Conservation (phyloP, 2,888 invertebrate genomes). For the Lithosia quadra region DNA sequence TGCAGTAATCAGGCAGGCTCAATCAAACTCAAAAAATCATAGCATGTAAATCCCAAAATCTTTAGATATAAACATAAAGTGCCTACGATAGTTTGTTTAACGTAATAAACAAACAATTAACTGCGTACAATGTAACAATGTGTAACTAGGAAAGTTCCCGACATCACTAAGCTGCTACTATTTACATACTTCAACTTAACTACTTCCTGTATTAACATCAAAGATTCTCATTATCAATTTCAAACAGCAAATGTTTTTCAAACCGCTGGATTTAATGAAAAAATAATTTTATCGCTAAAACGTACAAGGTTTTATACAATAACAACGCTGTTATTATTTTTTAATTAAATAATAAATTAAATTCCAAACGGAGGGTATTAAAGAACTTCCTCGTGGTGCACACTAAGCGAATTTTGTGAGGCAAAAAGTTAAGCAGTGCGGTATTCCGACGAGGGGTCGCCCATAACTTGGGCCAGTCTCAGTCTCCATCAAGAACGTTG, state of each 20-base stretch:
- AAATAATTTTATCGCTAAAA: neutral
- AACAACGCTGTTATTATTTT: neutral
- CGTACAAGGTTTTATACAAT: neutral
- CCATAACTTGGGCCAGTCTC: too few species aligned
- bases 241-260: neutral
- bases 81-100: constrained; percentile 9
- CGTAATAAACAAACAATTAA: constrained; percentile 16
- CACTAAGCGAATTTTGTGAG: neutral
- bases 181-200: constrained; percentile 6
- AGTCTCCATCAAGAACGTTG: too few species aligned
- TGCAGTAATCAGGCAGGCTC: too few species aligned
- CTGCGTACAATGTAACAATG: constrained; percentile 6
- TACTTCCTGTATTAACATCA: constrained; percentile 10
- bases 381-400: neutral
- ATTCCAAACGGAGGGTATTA: neutral
- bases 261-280: neutral
- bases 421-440: neutral
- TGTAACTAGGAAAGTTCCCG: constrained; percentile 8
- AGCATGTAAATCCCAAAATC: neutral
- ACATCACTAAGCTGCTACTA: neutral
- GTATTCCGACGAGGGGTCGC: too few species aligned
- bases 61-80: neutral
- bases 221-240: neutral
- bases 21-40: neutral
- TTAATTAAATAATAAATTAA: neutral